Conservation (phyloP, 2,113 vertebrate species). For the Lepisosteus oculatus region DNA sequence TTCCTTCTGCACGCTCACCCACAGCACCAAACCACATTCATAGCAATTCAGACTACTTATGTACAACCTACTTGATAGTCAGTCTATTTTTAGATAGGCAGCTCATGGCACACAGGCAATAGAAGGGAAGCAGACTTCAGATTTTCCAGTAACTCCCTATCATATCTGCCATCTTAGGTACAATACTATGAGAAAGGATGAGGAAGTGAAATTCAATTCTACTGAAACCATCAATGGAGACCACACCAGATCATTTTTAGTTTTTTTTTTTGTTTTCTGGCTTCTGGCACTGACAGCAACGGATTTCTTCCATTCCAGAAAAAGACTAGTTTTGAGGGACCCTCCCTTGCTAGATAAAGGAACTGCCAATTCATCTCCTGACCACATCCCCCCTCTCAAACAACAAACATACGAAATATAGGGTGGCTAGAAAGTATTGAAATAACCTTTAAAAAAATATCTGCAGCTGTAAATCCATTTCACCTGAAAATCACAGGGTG, state of each 20-base stretch:
- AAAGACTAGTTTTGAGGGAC: neutral
- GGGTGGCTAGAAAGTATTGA: no score
- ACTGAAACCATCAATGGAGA: conserved; percentile 19
- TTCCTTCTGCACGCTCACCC: conserved; percentile 14
- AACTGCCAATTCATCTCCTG: neutral
- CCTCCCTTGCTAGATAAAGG: conserved; percentile 1
- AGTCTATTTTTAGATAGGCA: conserved; percentile 67
- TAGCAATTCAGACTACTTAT: conserved; percentile 25
- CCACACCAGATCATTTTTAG: neutral
- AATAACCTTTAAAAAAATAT: no score
- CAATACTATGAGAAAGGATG: conserved; percentile 53
- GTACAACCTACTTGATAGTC: conserved; percentile 44
- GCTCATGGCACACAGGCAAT: conserved; percentile 50
- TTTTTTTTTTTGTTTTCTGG: conserved; percentile 5
- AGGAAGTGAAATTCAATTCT: conserved; percentile 58
- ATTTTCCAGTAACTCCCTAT: conserved; percentile 66
- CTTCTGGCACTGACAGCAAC: neutral
- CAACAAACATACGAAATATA: no score
- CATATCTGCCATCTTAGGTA: conserved; percentile 56
- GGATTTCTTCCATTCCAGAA: neutral
- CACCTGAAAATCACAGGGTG: no score
- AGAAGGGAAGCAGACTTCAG: conserved; percentile 58
- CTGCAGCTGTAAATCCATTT: no score
- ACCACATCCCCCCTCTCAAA: no score
- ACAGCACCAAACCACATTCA: conserved; percentile 50